Base-by-base conservation (phyloP, 2,113 vertebrate species). In the Cebidichthys violaceus region DNA sequence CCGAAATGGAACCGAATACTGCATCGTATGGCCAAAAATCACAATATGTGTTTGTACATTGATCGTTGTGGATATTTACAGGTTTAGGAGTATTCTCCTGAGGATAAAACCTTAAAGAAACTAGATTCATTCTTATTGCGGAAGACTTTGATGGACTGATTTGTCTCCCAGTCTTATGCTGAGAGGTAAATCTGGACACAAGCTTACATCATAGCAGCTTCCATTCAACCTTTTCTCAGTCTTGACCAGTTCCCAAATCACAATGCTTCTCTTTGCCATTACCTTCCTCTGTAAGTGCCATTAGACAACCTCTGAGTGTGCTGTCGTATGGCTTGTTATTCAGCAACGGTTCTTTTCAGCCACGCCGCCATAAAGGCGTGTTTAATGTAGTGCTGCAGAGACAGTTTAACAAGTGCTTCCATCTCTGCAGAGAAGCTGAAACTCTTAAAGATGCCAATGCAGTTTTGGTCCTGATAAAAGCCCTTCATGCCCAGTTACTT, bases 401-500 rank as follows among this genome's bases (percentile, higher is more conserved):
- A 67, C 39, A 55, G 13, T 78, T 29, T 70, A 31, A 27, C 65
- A 47, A 29, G 31, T n/a, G 54, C 8, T n/a, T 54, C 33, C 15
- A 24, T 69, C 43, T 68, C 79, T 45, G 35, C 52, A 60, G 50
- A 55, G 47, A 72, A 52, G 41, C 77, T 65, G 3, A 61, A 50
- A 61, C 43, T 41, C 33, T 29, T 69, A 18, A 69, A 67, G 24
- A 76, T 20, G 39, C 27, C 31, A 6, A 15, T 13, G 33, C 2
- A 61, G 17, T 43, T 39, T 4, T 29, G 41, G 31, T 22, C 7
- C 37, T 57, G 20, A 45, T 47, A 50, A 17, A 65, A 18, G 17
- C 64, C 64, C 41, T 69, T 75, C 79, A 75, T 54, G 71, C 54
- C 20, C 62, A 50, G 13, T 69, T 62, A 62, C 55, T 62, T 54